Evolutionary conservation across 2,797 vertebrate genomes (phyloP).

Genomic region (Arrhamphus sclerolepis): DNA sequence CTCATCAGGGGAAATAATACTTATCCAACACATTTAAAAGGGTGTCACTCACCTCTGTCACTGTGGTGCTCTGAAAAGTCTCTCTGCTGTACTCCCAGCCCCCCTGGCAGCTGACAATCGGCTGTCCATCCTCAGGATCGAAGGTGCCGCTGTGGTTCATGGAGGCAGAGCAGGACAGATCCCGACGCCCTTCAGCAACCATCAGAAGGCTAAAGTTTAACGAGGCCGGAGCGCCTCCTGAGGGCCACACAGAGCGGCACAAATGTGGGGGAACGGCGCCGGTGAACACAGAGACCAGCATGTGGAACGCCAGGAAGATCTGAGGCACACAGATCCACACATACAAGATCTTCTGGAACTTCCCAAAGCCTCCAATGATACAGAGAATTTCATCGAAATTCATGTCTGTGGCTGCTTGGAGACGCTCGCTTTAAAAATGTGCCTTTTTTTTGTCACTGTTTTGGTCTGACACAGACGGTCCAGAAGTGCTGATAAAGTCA

Average conservation of each 20-base stretch:
- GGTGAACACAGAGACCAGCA: conserved; percentile 77
- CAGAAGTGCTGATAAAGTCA: conserved; percentile 6
- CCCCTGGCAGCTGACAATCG: conserved; percentile 41
- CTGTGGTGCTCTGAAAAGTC: conserved; percentile 70
- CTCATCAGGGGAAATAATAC: background rate
- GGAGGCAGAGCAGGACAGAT: conserved; percentile 37
- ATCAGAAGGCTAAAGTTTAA: conserved; percentile 38
- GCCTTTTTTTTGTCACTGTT: background rate
- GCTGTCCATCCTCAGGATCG: background rate
- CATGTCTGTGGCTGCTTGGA: conserved; percentile 31
- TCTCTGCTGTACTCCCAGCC: conserved; percentile 77
- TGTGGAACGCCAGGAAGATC: conserved; percentile 79
- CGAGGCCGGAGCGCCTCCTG: background rate
- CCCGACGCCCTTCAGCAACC: background rate
- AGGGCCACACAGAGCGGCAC: conserved; percentile 48
- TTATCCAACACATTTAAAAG: background rate
- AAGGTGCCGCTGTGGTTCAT: conserved; percentile 51
- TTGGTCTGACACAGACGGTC: conserved; percentile 10
- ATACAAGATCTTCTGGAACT: conserved; percentile 78
- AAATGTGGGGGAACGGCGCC: conserved; percentile 74
- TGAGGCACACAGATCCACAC: conserved; percentile 80
- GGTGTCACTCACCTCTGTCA: conserved; percentile 72
- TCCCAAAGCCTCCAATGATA: conserved; percentile 76
- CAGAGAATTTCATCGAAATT: conserved; percentile 74
- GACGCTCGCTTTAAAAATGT: conserved; percentile 3